phyloP scores from a whole-genome alignment of 2,797 vertebrate genomes.

The Emydoidea blandingii region DNA sequence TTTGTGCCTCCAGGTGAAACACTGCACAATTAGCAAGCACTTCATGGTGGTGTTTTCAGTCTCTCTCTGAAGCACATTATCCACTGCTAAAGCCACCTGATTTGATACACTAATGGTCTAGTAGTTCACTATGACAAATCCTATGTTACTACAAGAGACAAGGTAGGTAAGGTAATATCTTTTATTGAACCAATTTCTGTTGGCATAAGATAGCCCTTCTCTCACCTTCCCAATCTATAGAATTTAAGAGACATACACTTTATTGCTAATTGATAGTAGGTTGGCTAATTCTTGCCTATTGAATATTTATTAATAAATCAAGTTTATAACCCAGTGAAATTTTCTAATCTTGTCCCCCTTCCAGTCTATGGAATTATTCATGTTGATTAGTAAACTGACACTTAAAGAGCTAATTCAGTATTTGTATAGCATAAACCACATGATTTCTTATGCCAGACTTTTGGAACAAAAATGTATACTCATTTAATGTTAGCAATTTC shows the following conservation, averaged over 20 bases:
- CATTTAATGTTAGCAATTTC: not conserved
- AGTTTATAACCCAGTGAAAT: not conserved
- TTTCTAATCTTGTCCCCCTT: not conserved
- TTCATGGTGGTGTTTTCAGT: not conserved
- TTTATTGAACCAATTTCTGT: not conserved
- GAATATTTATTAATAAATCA: not conserved
- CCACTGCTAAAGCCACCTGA: not conserved
- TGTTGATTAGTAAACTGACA: not conserved
- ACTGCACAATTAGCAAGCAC: not conserved
- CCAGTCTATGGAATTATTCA: not conserved
- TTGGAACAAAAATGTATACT: rapidly evolving
- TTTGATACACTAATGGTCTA: not conserved
- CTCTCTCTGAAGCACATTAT: not conserved
- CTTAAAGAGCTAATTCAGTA: not conserved
- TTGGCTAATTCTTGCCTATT: not conserved
- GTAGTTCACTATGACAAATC: not conserved
- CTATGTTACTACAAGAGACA: not conserved
- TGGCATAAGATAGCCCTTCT: not conserved
- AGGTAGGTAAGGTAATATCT: not conserved
- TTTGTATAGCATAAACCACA: not conserved
- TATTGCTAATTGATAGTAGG: not conserved
- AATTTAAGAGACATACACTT: not conserved
- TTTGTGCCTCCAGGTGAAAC: not conserved
- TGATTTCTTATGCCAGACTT: not conserved
- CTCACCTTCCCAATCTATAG: not conserved